Evolutionary conservation across 2,113 vertebrate genomes (phyloP).

Genomic region (Bubo blakistoni): DNA sequence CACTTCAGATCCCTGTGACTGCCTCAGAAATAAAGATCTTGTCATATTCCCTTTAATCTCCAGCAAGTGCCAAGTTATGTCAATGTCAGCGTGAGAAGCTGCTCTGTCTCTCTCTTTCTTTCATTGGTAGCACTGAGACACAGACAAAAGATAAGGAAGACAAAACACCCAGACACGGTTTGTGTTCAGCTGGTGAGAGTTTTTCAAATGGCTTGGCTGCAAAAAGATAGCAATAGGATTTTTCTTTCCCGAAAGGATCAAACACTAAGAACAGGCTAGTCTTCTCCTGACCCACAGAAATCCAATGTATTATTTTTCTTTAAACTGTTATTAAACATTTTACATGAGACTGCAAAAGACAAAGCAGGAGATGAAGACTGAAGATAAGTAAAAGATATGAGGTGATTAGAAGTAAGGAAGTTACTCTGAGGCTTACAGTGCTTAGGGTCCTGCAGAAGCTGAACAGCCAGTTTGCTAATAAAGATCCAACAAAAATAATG

Average conservation of each 20-base stretch:
- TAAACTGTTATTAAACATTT: neutral
- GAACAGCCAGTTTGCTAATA: neutral
- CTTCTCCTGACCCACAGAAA: neutral
- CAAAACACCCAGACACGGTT: neutral
- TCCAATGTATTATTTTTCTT: neutral
- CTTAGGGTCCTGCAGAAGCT: neutral
- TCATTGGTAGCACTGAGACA: neutral
- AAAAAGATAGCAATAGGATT: neutral
- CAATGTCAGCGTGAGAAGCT: neutral
- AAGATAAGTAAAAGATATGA: neutral
- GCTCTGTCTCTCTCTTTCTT: neutral
- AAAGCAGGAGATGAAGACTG: neutral
- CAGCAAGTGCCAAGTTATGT: constrained; percentile 12
- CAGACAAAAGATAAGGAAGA: neutral
- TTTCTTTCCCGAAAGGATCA: neutral
- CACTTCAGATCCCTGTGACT: neutral
- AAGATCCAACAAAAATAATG: neutral
- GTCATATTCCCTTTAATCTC: constrained; percentile 22
- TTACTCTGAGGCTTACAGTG: neutral
- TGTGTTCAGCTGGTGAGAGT: neutral
- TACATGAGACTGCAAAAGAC: neutral
- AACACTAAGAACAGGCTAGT: neutral
- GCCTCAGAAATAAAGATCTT: constrained; percentile 27
- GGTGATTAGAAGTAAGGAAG: neutral
- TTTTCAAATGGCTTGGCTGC: neutral